Base-by-base conservation (phyloP, 53 echinoderm and acorn worm species). In the Luidia sarsii region DNA sequence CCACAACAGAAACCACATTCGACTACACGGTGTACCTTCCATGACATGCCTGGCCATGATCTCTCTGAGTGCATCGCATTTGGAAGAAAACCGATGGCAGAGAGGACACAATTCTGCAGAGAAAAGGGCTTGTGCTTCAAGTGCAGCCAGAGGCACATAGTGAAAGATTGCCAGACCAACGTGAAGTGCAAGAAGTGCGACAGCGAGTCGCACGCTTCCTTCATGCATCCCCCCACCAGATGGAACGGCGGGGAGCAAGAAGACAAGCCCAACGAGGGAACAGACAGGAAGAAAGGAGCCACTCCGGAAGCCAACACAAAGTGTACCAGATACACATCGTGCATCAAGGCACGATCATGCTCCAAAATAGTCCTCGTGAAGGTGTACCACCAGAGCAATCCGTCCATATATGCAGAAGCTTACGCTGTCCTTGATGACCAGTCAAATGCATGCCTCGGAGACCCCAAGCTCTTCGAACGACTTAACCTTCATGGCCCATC, bases 361-460 rank as follows among this genome's bases (percentile, higher is more conserved):
- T 57, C 79, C 9, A 77, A 79, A 50, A 68, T 86, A 33, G 68
- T 79, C 1, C 48, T 86, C 37, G 57, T 35, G 8, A 77, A 86
- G 49, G 23, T 86, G 25, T 86, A 70, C 27, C 79, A 66, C 33
- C 30, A 55, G 31, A 56, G 43, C 13, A 16, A 79, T 16, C 36
- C 36, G 20, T 33, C 22, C 2, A 25, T 57, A 11, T 4, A 2
- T 25, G 1, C 2, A 11, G 16, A 33, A 29, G 62, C 33, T 33
- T 79, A 80, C 50, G 80, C 55, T 13, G 80, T 86, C 68, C 80
- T 86, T 3, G 86, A 86, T 31, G 80, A 86, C 50, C 86, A 86
- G 30, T 80, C 87, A 15, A 87, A 87, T 37, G 55, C 80, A 20
- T 87, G 70, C 49, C 54, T 87, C 25, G 80, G 79, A 28, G 87